Percentiles rank a stretch among this genome's conserved stretches.
Conservation (phyloP, 2,113 vertebrate genomes). For the Castor canadensis region DNA sequence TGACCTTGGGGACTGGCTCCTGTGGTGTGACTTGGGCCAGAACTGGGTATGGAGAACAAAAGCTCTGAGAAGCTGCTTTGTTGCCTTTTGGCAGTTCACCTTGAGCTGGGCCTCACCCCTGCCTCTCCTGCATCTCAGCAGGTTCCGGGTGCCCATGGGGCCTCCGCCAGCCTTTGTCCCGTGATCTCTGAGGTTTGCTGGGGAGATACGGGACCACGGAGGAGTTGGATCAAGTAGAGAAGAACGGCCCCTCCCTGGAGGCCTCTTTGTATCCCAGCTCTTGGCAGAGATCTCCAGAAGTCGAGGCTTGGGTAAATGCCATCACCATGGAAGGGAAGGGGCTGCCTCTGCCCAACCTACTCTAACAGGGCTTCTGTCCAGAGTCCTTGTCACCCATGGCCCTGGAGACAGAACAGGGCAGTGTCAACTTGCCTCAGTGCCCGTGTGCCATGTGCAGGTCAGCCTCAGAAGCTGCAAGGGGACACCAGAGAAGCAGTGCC, state of each 20-base stretch:
- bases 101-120: background rate
- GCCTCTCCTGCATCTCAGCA: slow-evolving; percentile 6
- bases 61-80: slow-evolving; percentile 24
- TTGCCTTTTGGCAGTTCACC: background rate
- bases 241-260: background rate
- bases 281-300: background rate
- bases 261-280: background rate
- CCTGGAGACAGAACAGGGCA: background rate
- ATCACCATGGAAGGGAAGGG: background rate
- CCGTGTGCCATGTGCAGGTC: too few species aligned
- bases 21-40: background rate
- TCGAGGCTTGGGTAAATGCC: background rate
- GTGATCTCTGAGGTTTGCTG: background rate
- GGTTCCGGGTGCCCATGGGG: background rate
- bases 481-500: background rate
- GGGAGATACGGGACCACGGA: rapidly evolving
- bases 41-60: slow-evolving; percentile 35
- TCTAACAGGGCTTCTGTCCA: rapidly evolving
- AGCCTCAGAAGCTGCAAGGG: background rate
- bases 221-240: background rate
- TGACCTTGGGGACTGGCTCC: slow-evolving; percentile 43
- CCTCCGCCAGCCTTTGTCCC: slow-evolving; percentile 3
- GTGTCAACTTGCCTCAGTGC: rapidly evolving
- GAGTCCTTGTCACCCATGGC: too few species aligned
- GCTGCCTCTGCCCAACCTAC: background rate